Percentiles rank a stretch among this genome's conserved stretches.
phyloP scores from a whole-genome alignment of 2,888 invertebrate genomes.

The Drosophila lutescens region DNA sequence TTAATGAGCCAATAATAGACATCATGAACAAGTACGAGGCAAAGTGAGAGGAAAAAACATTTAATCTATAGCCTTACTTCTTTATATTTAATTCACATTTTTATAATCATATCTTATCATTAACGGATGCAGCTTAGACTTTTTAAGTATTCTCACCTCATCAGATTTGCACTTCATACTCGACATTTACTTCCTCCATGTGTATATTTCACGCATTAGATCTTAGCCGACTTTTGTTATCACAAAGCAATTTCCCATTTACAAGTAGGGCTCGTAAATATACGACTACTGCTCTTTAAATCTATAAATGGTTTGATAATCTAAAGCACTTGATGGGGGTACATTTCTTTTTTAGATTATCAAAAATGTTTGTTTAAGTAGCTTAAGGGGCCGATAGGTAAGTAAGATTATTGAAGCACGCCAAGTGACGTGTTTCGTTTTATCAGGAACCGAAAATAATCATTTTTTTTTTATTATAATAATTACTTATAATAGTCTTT shows the following conservation, averaged over 20 bases:
- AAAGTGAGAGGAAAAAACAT: not conserved
- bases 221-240: conserved; percentile 10
- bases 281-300: conserved; percentile 4
- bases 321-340: conserved; percentile 8
- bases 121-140: conserved; percentile 15
- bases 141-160: not conserved
- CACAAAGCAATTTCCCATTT: conserved; percentile 6
- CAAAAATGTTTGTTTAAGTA: conserved; percentile 11
- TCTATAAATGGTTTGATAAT: conserved; percentile 25
- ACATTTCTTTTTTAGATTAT: conserved; percentile 15
- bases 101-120: conserved; percentile 21
- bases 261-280: conserved; percentile 14
- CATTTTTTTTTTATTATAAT: too few species aligned
- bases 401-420: not conserved
- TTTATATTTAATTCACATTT: not conserved
- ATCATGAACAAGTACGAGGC: conserved; percentile 50
- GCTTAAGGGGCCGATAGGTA: conserved; percentile 24
- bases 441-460: not conserved
- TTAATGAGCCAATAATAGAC: conserved; percentile 64
- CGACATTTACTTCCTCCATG: not conserved
- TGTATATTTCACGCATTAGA: conserved; percentile 3
- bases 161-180: conserved; percentile 1
- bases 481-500: too few species aligned
- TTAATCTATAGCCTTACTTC: not conserved
- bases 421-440: conserved; percentile 5